Base-by-base conservation (phyloP, 2,888 invertebrate species). In the Monoplex corrugatus region DNA sequence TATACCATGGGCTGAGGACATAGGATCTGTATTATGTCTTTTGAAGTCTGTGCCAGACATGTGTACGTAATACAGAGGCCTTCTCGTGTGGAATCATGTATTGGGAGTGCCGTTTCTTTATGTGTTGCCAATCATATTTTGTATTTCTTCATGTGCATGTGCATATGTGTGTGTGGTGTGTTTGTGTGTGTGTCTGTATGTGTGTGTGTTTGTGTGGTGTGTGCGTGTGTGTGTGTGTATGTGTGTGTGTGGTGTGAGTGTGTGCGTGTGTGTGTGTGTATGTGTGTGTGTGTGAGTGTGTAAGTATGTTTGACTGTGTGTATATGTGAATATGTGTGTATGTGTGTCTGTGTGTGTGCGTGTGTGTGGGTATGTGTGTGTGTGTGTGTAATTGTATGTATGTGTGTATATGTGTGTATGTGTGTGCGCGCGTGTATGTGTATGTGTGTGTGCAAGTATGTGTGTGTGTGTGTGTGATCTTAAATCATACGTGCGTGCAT, bases 321-420 rank as follows among this genome's bases (percentile, higher is more conserved):
- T 28, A 68, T n/a, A 28, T 28, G 63, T 23, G 16, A 28, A 6
- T 23, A 23, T 63, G 5, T 16, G 10, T 50, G 50, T 50, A 50
- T 16, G 50, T 50, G 50, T 16, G 50, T 16, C 8, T 16, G 50
- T 68, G 28, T 10, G 28, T 68, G 28, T 68, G 28, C n/a, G 68
- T n/a, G 19, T 13, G 68, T n/a, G 68, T 68, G 68, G 28, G 68
- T 68, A n/a, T n/a, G 1, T 23, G 68, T 23, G 1, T 23, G 68
- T 23, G 68, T 10, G n/a, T 10, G 68, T 68, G n/a, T 68, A n/a
- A n/a, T 0, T 68, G 68, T 23, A n/a, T 68, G 68, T n/a, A n/a
- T 68, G n/a, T 68, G 68, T n/a, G 68, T 68, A n/a, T n/a, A n/a
- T 63, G 63, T 28, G 63, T 63, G 63, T n/a, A n/a, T 23, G 63